Percentiles rank a stretch among this genome's conserved stretches.
Conservation (phyloP, 2,797 vertebrate genomes). For the Uromys caudimaculatus region DNA sequence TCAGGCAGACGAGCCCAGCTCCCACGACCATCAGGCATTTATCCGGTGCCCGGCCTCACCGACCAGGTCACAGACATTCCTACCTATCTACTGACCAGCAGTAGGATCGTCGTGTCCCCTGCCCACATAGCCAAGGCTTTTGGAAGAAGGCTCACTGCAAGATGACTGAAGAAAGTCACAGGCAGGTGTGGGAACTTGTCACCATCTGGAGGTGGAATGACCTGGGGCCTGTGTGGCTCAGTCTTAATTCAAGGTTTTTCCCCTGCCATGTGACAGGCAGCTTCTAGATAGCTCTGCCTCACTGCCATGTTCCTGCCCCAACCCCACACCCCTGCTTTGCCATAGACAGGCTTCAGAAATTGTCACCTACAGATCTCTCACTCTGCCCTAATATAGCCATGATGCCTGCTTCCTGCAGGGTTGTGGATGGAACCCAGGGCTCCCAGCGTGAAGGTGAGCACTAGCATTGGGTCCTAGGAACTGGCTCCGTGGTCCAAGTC, state of each 20-base stretch:
- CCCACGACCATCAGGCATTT: too few species aligned
- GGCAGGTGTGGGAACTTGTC: neutral
- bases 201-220: neutral
- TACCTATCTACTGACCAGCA: neutral
- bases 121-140: neutral
- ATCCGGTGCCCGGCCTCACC: too few species aligned
- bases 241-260: neutral
- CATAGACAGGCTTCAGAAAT: neutral
- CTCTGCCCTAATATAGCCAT: neutral
- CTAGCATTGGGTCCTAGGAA: too few species aligned
- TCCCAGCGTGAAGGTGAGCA: neutral
- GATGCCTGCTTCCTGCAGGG: too few species aligned
- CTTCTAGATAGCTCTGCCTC: neutral
- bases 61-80: neutral
- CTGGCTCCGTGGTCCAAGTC: rapidly evolving
- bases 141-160: neutral
- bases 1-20: neutral
- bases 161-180: neutral
- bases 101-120: too few species aligned
- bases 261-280: too few species aligned
- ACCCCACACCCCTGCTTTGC: neutral
- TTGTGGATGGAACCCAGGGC: neutral
- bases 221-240: too few species aligned
- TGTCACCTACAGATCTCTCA: neutral
- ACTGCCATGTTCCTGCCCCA: neutral